phyloP scores from a whole-genome alignment of 2,797 vertebrate genomes.

The Oophaga sylvatica region DNA sequence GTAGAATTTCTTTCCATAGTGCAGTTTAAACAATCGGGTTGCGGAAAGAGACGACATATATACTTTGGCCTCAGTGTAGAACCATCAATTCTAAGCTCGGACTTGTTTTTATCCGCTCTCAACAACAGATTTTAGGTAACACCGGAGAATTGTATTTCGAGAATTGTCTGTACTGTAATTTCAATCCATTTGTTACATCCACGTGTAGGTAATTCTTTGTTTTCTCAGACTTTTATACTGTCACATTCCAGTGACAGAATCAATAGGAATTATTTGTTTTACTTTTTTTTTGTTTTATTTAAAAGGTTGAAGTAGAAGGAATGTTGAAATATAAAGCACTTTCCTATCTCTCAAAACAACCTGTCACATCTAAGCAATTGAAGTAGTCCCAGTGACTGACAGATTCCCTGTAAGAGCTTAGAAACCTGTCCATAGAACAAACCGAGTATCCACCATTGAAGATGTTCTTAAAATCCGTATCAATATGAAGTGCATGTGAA shows the following conservation, averaged over 20 bases:
- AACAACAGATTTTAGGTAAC: neutral
- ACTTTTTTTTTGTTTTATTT: neutral
- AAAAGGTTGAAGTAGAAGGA: neutral
- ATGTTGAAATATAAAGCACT: neutral
- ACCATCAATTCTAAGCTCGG: neutral
- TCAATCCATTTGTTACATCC: neutral
- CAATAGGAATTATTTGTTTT: neutral
- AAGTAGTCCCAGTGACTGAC: slow-evolving; percentile 2
- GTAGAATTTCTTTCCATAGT: neutral
- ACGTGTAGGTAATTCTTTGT: neutral
- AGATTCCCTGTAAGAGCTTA: neutral
- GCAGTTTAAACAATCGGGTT: too few species aligned
- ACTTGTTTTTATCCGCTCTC: neutral
- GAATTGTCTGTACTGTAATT: neutral
- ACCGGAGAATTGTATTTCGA: neutral
- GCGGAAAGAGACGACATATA: neutral
- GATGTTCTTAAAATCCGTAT: neutral
- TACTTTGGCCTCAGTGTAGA: neutral
- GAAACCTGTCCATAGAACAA: neutral
- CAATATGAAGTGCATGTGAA: neutral
- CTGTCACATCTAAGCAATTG: neutral
- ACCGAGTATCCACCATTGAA: neutral
- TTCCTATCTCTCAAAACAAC: neutral
- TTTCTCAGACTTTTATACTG: neutral
- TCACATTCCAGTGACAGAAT: neutral